Conservation (phyloP, 30 jellyfish, hydroid and myxozoan genomes). For the Cassiopea andromeda region DNA sequence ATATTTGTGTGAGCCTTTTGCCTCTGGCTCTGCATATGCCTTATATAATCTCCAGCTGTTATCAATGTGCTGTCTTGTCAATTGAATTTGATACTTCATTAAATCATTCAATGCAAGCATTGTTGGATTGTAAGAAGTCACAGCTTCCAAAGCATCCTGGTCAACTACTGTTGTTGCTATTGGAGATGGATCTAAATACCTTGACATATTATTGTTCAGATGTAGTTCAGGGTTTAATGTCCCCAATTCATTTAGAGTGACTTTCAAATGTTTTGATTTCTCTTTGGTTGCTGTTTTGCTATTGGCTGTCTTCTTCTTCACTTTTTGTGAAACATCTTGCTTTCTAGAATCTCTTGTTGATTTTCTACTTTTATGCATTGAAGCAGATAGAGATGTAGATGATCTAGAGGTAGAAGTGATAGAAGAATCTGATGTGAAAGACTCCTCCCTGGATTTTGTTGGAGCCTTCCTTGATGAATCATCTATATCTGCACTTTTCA, state of each 20-base stretch:
- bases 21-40: constrained; percentile 74
- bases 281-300: not conserved
- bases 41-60: constrained; percentile 87
- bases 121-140: constrained; percentile 83
- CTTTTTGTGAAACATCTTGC: not conserved
- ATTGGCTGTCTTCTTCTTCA: not conserved
- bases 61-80: constrained; percentile 73
- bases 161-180: constrained; percentile 78
- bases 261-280: not conserved
- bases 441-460: not conserved
- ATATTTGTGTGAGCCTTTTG: constrained; percentile 52
- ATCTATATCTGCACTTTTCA: not conserved
- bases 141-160: constrained; percentile 73
- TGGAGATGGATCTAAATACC: constrained; percentile 62
- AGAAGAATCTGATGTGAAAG: no score
- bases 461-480: not conserved
- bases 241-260: constrained; percentile 18
- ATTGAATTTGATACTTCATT: constrained; percentile 75
- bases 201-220: constrained; percentile 11
- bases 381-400: constrained; percentile 9
- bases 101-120: constrained; percentile 84
- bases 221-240: constrained; percentile 8
- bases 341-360: not conserved
- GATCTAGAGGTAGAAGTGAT: not conserved
- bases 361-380: constrained; percentile 26